Percentiles rank a stretch among this genome's conserved stretches.
These are phyloP conservation scores for Limnephilus marmoratus DNA, from an alignment of 2,888 invertebrate genomes.

Conservation along the genomic window DNA sequence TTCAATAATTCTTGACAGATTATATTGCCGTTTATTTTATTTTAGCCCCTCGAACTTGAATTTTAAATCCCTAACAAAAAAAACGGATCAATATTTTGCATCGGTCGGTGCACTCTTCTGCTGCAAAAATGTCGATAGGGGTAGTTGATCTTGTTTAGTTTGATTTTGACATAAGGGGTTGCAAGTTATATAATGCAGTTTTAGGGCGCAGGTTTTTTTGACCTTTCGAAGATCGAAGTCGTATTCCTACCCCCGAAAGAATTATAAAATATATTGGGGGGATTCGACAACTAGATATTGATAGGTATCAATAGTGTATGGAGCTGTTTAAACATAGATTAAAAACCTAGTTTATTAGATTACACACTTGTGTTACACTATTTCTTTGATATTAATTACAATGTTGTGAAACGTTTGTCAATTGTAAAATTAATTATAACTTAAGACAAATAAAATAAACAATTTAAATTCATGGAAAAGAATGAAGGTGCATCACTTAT, in stretches of 20 bases:
- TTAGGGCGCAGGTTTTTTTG: background rate
- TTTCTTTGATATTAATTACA: too few species aligned
- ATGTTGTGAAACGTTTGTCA: too few species aligned
- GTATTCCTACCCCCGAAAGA: background rate
- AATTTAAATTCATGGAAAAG: too few species aligned
- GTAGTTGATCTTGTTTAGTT: background rate
- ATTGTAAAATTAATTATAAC: too few species aligned
- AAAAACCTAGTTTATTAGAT: too few species aligned
- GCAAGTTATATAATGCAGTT: background rate
- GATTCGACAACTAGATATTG: background rate
- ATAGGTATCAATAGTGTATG: background rate
- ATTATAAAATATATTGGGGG: background rate
- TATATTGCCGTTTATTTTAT: background rate
- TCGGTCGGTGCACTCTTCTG: background rate
- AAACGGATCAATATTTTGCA: background rate
- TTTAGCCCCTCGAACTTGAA: background rate
- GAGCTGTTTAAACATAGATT: too few species aligned
- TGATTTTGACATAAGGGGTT: background rate
- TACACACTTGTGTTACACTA: too few species aligned
- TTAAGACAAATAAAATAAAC: too few species aligned
- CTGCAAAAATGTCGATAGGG: background rate
- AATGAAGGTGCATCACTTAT: too few species aligned
- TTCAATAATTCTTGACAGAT: background rate
- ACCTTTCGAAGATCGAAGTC: background rate
- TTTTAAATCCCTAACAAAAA: background rate